These are phyloP conservation scores for Hippocampus barbouri DNA, from an alignment of 2,113 vertebrate genomes.

Conservation along the genomic window DNA sequence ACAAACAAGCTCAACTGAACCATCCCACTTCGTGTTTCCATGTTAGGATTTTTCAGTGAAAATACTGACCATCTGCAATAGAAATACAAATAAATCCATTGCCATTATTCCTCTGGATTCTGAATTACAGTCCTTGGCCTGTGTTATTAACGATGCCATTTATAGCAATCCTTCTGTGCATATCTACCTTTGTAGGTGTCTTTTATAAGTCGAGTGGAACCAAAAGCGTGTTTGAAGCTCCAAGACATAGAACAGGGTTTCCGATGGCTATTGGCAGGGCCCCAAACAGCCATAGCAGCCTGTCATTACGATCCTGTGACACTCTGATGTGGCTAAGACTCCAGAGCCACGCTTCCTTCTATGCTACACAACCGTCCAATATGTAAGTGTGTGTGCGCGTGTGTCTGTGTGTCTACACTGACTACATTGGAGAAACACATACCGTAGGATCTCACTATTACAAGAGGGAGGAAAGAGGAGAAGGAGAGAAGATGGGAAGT, in stretches of 20 bases:
- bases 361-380: constrained; percentile 30
- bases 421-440: not conserved
- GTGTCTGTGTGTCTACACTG: constrained; percentile 30
- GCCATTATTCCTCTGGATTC: not conserved
- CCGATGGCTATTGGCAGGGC: constrained; percentile 33
- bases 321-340: constrained; percentile 53
- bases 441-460: constrained; percentile 27
- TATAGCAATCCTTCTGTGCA: constrained; percentile 11
- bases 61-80: not conserved
- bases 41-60: not conserved
- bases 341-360: constrained; percentile 36
- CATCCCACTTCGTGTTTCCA: not conserved
- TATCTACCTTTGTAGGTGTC: constrained; percentile 41
- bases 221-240: constrained; percentile 8
- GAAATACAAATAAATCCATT: not conserved
- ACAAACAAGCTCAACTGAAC: not conserved
- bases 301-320: constrained; percentile 58
- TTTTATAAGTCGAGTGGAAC: constrained; percentile 50
- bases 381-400: constrained; percentile 24
- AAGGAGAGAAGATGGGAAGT: constrained; percentile 18
- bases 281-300: constrained; percentile 23
- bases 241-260: constrained; percentile 21
- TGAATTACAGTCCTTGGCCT: not conserved
- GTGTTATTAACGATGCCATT: constrained; percentile 26
- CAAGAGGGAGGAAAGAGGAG: constrained; percentile 17